These are phyloP conservation scores for Camponotus floridanus DNA, from an alignment of 1,140 invertebrate species.

Conservation along the genomic window DNA sequence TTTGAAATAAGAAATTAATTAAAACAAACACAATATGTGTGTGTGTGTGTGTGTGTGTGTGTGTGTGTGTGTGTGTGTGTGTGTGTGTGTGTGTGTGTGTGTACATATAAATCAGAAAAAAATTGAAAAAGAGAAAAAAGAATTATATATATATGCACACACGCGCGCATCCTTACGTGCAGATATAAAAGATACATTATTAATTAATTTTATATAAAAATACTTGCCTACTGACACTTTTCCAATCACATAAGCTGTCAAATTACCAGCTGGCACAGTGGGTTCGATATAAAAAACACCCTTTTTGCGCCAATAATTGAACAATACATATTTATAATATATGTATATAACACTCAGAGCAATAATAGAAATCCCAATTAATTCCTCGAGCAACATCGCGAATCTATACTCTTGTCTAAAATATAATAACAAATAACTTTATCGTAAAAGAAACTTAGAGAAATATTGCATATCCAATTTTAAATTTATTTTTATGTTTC, in stretches of 20 bases:
- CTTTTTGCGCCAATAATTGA: slow-evolving; percentile 79
- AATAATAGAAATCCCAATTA: not conserved
- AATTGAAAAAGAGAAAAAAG: no score
- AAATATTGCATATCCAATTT: not conserved
- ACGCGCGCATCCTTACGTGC: no score
- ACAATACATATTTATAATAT: slow-evolving; percentile 75
- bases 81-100: no score
- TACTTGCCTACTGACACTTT: slow-evolving; percentile 68
- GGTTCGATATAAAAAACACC: slow-evolving; percentile 80
- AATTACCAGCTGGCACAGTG: slow-evolving; percentile 85
- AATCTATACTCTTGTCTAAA: not conserved
- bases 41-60: no score
- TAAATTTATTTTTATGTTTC: not conserved
- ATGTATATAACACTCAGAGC: slow-evolving; percentile 57
- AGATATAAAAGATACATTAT: not conserved
- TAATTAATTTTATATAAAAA: slow-evolving; percentile 44
- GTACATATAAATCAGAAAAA: no score
- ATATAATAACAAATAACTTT: not conserved
- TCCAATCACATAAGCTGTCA: slow-evolving; percentile 80
- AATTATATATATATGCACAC: no score
- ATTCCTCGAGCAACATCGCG: not conserved
- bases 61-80: no score
- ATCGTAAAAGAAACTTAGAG: not conserved
- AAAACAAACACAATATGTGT: no score
- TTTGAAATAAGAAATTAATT: no score